Evolutionary conservation across 1,140 invertebrate genomes (phyloP).

Genomic region (Anoplophora glabripennis): DNA sequence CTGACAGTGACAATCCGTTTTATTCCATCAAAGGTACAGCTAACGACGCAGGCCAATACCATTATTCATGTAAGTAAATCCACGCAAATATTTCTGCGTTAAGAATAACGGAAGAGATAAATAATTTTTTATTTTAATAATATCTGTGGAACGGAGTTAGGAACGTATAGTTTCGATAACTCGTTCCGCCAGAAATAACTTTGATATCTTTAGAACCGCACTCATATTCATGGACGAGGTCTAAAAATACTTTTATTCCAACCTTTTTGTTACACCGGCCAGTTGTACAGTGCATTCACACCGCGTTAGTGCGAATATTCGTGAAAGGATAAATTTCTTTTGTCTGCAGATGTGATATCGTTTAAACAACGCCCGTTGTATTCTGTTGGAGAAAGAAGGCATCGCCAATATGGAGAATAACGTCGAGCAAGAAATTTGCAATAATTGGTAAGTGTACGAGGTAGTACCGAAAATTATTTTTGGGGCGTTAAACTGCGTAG

Average conservation of each 20-base stretch:
- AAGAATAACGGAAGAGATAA: too few species aligned
- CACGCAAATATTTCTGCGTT: too few species aligned
- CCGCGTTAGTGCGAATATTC: constrained; percentile 4
- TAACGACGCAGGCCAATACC: too few species aligned
- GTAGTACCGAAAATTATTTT: neutral
- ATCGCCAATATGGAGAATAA: constrained; percentile 30
- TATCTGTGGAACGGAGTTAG: too few species aligned
- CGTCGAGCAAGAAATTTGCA: constrained; percentile 42
- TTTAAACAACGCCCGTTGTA: neutral
- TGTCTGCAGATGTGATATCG: neutral
- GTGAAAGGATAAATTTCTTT: neutral
- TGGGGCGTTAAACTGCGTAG: neutral
- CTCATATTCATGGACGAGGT: constrained; percentile 17
- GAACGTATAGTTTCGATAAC: constrained; percentile 4
- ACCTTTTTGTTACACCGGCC: constrained; percentile 14
- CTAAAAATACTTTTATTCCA: constrained; percentile 25
- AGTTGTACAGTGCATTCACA: constrained; percentile 21
- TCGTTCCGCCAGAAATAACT: constrained; percentile 10
- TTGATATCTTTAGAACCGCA: constrained; percentile 19
- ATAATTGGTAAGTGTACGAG: constrained; percentile 39
- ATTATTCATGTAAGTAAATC: too few species aligned
- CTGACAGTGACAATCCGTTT: too few species aligned
- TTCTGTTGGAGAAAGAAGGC: neutral
- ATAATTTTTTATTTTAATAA: too few species aligned
- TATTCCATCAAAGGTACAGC: too few species aligned